Base-by-base conservation (phyloP, 1,140 invertebrate genomes). In the Drosophila willistoni region DNA sequence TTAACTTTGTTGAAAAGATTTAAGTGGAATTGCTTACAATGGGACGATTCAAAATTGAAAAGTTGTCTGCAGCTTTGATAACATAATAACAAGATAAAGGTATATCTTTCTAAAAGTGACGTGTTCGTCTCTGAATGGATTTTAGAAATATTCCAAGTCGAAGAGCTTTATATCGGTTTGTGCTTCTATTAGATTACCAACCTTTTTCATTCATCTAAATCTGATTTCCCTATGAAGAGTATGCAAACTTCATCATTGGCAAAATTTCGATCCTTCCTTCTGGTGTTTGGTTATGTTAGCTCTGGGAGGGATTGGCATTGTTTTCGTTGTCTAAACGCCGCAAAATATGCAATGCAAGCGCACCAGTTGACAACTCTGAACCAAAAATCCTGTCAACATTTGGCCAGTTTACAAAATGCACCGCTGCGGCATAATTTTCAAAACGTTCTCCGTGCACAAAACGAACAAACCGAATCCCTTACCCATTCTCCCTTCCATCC, bases 341-440 rank as follows among this genome's bases (percentile, higher is more conserved):
- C 75, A 85, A 82, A 85, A 82, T 85, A 73, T 85, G 82, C 83
- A 85, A 82, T 85, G 76, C 67, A 73, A 73, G 74, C 74, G 59
- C 7, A 77, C 65, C 67, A 68, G 81, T 73, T 71, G 70, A 85
- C 73, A 67, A 54, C 36, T 22, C 13, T 29, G 34, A 63, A 68
- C 51, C 39, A 36, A 39, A 29, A 59, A 9, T 59, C 14, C 33
- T 36, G 83, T 87, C 79, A 87, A 63, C 80, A 67, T 62, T 72
- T 68, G 54, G 59, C 55, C 69, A 71, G 63, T 70, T 59, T 22
- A 47, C 55, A 59, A 87, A 87, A 71, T 72, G 75, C 83, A 81
- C 75, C 83, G 79, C 72, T 87, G 83, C 56, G 79, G 68, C 83
- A 68, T 64, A 82, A 87, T 82, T 69, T 85, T 82, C 55, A 64